Base-by-base conservation (phyloP, 2,888 invertebrate species). In the Sarcophaga caerulescens region DNA sequence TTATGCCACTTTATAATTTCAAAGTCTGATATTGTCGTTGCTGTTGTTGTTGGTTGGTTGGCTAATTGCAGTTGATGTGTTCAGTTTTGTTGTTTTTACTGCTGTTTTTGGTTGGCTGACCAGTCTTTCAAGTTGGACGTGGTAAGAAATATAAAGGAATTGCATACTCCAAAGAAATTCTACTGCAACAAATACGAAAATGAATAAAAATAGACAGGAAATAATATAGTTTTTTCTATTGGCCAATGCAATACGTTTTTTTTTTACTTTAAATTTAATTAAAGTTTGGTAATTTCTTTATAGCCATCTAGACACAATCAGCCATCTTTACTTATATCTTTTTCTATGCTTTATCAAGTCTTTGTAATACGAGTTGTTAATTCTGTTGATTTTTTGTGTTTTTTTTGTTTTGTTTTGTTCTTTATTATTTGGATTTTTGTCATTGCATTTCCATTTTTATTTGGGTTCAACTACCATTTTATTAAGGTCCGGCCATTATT, bases 401-500 rank as follows among this genome's bases (percentile, higher is more conserved):
- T 79, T 70, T 62, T 75, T 19, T 52, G 52, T 19, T 74, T 74
- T 70, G 44, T 52, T 35, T 10, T 35, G 35, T 75, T 71, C 60
- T 45, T 69, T 70, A 17, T 57, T 65, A 44, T 74, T 63, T 75
- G 4, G 57, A 69, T 44, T 68, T 73, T 78, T 71, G 71, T 83
- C 62, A 76, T 77, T 75, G 73, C 62, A 25, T 35, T 52, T 65
- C 12, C 17, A n/a, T 14, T 69, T 79, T 44, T 17, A 35, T 73
- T 60, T 3, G 8, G 12, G 59, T 60, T 60, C 60, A 63, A 63
- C n/a, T 23, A 4, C 44, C 68, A 44, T 76, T 84, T 76, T 76
- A 45, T 60, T 60, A 19, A 19, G 19, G 5, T 66, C 66, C 82
- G 77, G 60, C 82, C 77, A 79, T 81, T 85, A 83, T 78, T 81